Evolutionary conservation across 2,797 vertebrate species (phyloP), one percentile per base, ranked within the genome.

Genomic region (Acipenser transmontanus): DNA sequence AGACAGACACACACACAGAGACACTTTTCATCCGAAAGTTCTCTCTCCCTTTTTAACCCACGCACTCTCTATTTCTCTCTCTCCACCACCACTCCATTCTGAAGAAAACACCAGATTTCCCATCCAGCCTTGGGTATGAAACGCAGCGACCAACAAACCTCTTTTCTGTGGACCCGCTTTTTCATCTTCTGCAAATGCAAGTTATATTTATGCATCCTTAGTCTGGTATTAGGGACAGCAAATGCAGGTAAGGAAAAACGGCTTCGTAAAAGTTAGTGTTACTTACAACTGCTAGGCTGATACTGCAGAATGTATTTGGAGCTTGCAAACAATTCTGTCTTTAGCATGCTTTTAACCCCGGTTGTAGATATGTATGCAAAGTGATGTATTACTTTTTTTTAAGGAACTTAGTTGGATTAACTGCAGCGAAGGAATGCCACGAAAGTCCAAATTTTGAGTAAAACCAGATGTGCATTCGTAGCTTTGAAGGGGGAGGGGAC

Each of bases 141-240:
- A 70, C 78, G 70, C 72, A 75, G 70, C 76, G 75, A 76, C 62
- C 78, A 69, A 61, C 77, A 76, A 71, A 70, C 71, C 68, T 71
- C 68, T 14, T 62, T 76, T 12, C 71, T 78, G 75, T 83, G 90
- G 82, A 85, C 69, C 66, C 80, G 67, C 34, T 67, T 79, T 66
- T 74, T 72, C 69, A 72, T 77, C 73, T 65, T 85, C 65, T 84
- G 77, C 83, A 84, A 68, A 87, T 88, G 89, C 88, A 90, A 88
- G 90, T 90, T 92, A 85, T 91, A 87, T 88, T 85, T 90, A 86
- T 87, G 86, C 72, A 51, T 89, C 70, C 80, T 88, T 61, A 79
- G 82, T 76, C 72, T 89, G 87, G 85, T 84, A 74, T 78, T 83
- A 76, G 80, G 75, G 78, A 74, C 75, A 72, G 78, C 81, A 76